Conservation (phyloP, 2,113 vertebrate genomes). For the Scartelaos histophorus region DNA sequence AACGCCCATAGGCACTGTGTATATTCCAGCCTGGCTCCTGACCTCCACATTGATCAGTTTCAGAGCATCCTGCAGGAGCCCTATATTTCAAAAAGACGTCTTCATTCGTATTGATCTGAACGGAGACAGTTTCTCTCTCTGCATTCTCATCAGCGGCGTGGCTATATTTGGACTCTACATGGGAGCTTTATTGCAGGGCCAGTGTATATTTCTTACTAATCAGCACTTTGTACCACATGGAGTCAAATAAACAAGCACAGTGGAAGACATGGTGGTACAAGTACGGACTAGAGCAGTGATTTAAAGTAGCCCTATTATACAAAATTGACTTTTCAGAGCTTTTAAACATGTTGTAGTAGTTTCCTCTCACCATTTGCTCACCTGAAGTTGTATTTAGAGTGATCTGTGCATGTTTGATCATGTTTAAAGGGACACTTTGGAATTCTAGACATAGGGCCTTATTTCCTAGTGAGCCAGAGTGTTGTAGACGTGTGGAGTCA, state of each 20-base stretch:
- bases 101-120: conserved; percentile 65
- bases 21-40: conserved; percentile 22
- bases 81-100: conserved; percentile 58
- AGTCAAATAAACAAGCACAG: not conserved
- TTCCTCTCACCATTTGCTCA: too few relatives aligned
- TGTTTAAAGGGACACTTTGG: too few relatives aligned
- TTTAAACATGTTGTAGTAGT: too few relatives aligned
- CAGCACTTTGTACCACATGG: conserved; percentile 12
- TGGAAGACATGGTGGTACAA: not conserved
- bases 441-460: too few relatives aligned
- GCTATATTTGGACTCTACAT: conserved; percentile 23
- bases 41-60: conserved; percentile 39
- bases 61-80: conserved; percentile 12
- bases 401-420: too few relatives aligned
- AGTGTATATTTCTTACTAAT: conserved; percentile 18
- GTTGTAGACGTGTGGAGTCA: too few relatives aligned
- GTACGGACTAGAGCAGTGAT: not conserved
- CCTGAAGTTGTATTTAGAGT: too few relatives aligned
- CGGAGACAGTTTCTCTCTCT: conserved; percentile 29
- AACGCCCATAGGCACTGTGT: conserved; percentile 18
- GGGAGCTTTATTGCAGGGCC: conserved; percentile 13
- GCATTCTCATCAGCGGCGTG: conserved; percentile 37
- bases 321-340: too few relatives aligned
- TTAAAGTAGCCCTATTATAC: too few relatives aligned
- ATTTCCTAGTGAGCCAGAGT: too few relatives aligned